Conservation (phyloP, 1,140 invertebrate genomes). For the Globodera rostochiensis region DNA sequence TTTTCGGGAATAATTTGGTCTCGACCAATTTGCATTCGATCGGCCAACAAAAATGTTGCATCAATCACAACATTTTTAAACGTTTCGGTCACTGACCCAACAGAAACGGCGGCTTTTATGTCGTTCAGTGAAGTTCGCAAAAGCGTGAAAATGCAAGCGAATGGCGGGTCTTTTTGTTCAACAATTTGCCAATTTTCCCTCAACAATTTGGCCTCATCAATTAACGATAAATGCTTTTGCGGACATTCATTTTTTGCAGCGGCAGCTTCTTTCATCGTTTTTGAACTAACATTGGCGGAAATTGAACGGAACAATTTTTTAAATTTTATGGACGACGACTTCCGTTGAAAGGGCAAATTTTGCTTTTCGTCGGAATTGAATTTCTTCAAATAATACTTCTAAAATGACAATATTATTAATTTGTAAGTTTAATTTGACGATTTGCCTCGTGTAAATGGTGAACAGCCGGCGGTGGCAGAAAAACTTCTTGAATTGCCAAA, state of each 20-base stretch:
- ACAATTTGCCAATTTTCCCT: not conserved
- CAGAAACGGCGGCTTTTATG: not conserved
- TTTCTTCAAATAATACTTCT: too few species aligned
- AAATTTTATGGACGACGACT: too few species aligned
- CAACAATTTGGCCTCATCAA: not conserved
- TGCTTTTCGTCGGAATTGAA: too few species aligned
- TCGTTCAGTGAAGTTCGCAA: not conserved
- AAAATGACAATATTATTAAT: too few species aligned
- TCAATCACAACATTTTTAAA: not conserved
- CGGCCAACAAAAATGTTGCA: not conserved
- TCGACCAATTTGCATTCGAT: not conserved
- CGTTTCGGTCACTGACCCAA: not conserved
- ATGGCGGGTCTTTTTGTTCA: not conserved
- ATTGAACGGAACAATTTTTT: not conserved
- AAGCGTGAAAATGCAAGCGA: not conserved
- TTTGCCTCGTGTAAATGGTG: not conserved
- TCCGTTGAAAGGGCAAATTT: too few species aligned
- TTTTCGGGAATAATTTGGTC: not conserved
- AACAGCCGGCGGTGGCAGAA: not conserved
- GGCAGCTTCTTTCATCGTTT: not conserved
- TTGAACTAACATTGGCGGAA: not conserved
- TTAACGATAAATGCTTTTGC: not conserved
- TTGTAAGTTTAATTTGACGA: too few species aligned
- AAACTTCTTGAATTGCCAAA: not conserved
- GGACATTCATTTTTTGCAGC: not conserved